A percentile compares a stretch with the other conserved stretches of the same genome.
Conservation (phyloP, 2,113 vertebrate genomes). For the Colius striatus region DNA sequence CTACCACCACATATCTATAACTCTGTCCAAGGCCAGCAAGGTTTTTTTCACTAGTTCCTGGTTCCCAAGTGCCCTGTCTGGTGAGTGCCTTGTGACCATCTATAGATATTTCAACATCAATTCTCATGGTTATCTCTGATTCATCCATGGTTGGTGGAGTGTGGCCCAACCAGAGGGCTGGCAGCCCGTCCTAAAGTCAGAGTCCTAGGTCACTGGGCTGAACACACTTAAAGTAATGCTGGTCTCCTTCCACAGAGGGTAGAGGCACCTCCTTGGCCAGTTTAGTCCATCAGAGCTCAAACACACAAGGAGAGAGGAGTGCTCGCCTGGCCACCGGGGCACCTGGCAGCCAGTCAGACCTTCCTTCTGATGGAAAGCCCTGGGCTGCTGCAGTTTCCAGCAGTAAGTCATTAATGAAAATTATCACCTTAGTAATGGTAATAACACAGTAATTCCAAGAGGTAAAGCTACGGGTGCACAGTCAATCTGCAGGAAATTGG, state of each 20-base stretch:
- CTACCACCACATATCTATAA: rapidly evolving
- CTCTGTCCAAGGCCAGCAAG: background rate
- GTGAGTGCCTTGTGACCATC: background rate
- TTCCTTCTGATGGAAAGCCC: background rate
- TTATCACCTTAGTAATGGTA: constrained; percentile 26
- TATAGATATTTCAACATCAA: background rate
- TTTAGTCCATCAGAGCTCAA: background rate
- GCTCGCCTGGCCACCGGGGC: rapidly evolving
- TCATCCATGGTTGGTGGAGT: background rate
- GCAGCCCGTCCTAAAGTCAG: background rate
- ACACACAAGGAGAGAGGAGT: background rate
- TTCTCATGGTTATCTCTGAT: background rate
- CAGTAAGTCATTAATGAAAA: background rate
- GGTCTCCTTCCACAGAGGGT: rapidly evolving
- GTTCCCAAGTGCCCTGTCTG: background rate
- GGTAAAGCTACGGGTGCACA: background rate
- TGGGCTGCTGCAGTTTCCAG: background rate
- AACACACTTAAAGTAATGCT: background rate
- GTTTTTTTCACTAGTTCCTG: background rate
- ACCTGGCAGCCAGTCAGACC: background rate
- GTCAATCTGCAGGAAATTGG: constrained; percentile 22
- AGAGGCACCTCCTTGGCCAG: background rate
- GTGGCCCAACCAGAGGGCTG: background rate
- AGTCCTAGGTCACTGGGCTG: background rate
- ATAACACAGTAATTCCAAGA: constrained; percentile 10